Base-by-base conservation (phyloP, 2,888 invertebrate species). In the Orchesellides sinensis region DNA sequence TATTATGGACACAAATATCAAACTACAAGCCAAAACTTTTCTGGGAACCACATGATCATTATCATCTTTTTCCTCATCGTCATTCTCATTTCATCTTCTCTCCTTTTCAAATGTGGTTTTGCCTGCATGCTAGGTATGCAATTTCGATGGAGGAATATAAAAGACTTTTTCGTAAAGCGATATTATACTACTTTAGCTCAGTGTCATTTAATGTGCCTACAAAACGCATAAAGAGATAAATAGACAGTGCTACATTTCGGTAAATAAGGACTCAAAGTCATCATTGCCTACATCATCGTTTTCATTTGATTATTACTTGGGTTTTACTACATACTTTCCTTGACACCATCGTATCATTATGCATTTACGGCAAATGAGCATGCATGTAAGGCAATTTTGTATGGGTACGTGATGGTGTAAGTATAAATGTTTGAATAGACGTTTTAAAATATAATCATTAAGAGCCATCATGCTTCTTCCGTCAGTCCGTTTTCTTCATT, bases 1-100 rank as follows among this genome's bases (percentile, higher is more conserved):
- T 69, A 63, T 69, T 78, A 77, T 68, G 29, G 47, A 68, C 40
- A 25, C 27, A 45, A 75, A 49, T 49, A 72, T 45, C 23, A 72
- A 52, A 74, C 63, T 63, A 65, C 63, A 74, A 35, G 72, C 59
- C 63, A 63, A 74, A 52, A 10, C 52, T 74, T 74, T 59, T 65
- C 32, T 47, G 63, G 25, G 74, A 74, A 52, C 52, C 61, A 47
- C 74, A 63, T 74, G 45, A 27, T 32, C 65, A 74, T 65, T 65
- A 63, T 52, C 52, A 65, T 65, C 69, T 47, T 69, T n/a, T 69
- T 69, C 52, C 35, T 69, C 63, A 25, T 74, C 63, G 23, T 63
- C 63, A 65, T 65, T 35, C 35, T 59, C 69, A 21, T 49, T 23
- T 25, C 25, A 8, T 65, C 14, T 14, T 10, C 40, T 23, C 25